Percentiles rank a stretch among this genome's conserved stretches.
phyloP scores from a whole-genome alignment of 2,797 vertebrate genomes.

The Pseudochromis fuscus region DNA sequence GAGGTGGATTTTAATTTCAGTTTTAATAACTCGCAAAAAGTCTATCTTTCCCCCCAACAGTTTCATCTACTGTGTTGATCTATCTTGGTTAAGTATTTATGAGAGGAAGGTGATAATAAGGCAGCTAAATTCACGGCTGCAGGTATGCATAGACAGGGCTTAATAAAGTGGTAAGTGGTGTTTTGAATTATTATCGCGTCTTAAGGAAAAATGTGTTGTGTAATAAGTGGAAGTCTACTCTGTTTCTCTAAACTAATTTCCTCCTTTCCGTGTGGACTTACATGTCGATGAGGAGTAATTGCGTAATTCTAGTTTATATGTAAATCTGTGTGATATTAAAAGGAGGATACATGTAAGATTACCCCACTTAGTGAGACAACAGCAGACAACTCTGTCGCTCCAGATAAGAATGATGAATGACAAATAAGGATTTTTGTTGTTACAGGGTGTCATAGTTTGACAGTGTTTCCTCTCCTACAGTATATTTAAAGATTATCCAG shows the following conservation, averaged over 20 bases:
- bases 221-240: slow-evolving; percentile 14
- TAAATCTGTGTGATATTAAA: slow-evolving; percentile 44
- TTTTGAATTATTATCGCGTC: slow-evolving; percentile 33
- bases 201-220: slow-evolving; percentile 11
- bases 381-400: slow-evolving; percentile 44
- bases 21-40: slow-evolving; percentile 65
- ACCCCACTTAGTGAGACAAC: slow-evolving; percentile 44
- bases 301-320: slow-evolving; percentile 31
- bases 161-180: slow-evolving; percentile 36
- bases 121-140: slow-evolving; percentile 55
- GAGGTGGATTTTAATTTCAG: slow-evolving; percentile 59
- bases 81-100: slow-evolving; percentile 73
- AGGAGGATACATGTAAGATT: slow-evolving; percentile 30
- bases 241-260: slow-evolving; percentile 3
- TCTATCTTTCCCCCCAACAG: neutral
- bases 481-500: slow-evolving; percentile 59
- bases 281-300: slow-evolving; percentile 31
- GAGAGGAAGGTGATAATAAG: slow-evolving; percentile 65
- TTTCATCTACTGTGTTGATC: slow-evolving; percentile 62
- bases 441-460: slow-evolving; percentile 30
- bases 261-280: slow-evolving; percentile 13
- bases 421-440: slow-evolving; percentile 45
- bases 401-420: slow-evolving; percentile 62
- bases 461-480: slow-evolving; percentile 34
- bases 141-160: slow-evolving; percentile 35